Evolutionary conservation across 2,113 vertebrate genomes (phyloP).

Genomic region (Psephotus haematonotus): DNA sequence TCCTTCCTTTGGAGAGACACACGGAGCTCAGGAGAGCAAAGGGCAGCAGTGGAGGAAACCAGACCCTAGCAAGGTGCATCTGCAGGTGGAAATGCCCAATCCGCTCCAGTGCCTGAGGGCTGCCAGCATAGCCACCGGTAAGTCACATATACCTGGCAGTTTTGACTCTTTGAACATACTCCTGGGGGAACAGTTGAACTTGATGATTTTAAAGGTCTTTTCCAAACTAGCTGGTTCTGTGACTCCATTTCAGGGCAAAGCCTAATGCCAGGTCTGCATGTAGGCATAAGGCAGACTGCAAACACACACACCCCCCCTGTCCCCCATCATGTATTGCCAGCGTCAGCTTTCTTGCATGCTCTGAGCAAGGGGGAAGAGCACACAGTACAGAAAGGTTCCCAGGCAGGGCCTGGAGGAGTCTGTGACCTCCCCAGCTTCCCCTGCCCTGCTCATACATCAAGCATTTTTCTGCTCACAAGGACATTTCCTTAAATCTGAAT

Average conservation of each 20-base stretch:
- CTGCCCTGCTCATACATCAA: not conserved
- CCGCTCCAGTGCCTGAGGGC: not conserved
- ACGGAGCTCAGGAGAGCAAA: not conserved
- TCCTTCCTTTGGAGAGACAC: not conserved
- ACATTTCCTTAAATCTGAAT: not conserved
- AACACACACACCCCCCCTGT: too few relatives aligned
- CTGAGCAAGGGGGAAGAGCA: not conserved
- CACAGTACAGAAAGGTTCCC: not conserved
- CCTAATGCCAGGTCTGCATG: not conserved
- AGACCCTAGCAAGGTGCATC: not conserved
- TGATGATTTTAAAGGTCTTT: not conserved
- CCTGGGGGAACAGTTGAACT: not conserved
- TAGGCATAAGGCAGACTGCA: not conserved
- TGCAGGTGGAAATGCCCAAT: not conserved
- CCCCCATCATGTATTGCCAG: too few relatives aligned
- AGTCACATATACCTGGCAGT: fast-evolving
- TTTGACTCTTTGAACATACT: not conserved
- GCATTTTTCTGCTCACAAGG: not conserved
- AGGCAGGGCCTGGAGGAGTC: not conserved
- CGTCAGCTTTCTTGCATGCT: fast-evolving
- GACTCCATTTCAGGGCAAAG: not conserved
- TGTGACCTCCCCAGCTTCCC: not conserved
- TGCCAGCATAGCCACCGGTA: not conserved
- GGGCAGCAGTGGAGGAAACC: not conserved
- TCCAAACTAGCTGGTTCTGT: not conserved